Conservation (phyloP, 2,888 invertebrate species). For the Clanis bilineata region DNA sequence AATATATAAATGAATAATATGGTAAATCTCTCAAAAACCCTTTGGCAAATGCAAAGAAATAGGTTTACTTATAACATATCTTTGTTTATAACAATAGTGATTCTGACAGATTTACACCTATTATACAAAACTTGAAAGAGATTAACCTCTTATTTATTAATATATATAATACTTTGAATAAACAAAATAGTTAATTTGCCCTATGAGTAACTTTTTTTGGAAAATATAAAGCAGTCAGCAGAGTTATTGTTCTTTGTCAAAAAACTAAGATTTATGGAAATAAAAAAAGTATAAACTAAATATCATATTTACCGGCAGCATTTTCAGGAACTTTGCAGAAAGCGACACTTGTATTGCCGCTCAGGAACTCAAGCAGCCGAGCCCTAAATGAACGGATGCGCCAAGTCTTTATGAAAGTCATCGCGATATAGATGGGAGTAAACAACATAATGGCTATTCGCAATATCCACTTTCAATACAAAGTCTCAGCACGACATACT, state of each 20-base stretch:
- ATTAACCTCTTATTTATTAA: no score
- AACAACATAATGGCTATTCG: constrained; percentile 83
- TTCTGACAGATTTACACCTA: no score
- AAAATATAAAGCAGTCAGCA: background rate
- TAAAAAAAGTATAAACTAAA: background rate
- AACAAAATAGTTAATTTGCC: no score
- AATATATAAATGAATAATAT: no score
- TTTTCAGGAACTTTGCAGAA: constrained; percentile 83
- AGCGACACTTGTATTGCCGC: constrained; percentile 82
- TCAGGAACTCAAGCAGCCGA: constrained; percentile 84
- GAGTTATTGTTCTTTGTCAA: background rate
- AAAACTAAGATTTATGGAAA: background rate
- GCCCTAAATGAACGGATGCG: constrained; percentile 86
- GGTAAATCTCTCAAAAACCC: no score
- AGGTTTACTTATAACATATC: no score
- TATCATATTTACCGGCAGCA: constrained; percentile 61
- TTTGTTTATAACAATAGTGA: no score
- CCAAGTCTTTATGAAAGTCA: constrained; percentile 92
- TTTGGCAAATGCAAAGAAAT: no score
- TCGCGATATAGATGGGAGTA: constrained; percentile 91
- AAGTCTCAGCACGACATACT: constrained; percentile 14
- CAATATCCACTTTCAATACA: constrained; percentile 18
- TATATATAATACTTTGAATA: no score
- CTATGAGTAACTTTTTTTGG: no score
- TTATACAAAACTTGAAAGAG: no score